Percentiles rank a stretch among this genome's conserved stretches.
Evolutionary conservation across 35 echinoderm and acorn worm genomes (phyloP).

Genomic region (Hemicentrotus pulcherrimus): DNA sequence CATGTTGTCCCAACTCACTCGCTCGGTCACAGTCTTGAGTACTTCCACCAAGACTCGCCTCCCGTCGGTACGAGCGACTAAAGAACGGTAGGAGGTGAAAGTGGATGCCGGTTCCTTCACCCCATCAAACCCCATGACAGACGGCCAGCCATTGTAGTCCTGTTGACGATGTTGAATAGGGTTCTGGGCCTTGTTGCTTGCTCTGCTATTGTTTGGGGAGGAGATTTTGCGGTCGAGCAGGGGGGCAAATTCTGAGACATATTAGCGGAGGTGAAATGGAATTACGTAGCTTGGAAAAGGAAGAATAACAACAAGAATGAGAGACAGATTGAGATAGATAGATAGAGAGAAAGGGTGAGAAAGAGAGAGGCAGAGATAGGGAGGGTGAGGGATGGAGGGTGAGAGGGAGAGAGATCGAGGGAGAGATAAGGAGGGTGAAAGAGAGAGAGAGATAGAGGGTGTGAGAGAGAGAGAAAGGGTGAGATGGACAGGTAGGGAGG

Average conservation of each 20-base stretch:
- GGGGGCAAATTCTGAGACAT: background rate
- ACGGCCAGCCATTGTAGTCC: background rate
- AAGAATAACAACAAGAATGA: background rate
- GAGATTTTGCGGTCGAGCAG: background rate
- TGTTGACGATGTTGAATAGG: background rate
- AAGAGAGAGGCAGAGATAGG: no score
- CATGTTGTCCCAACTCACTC: background rate
- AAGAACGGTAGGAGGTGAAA: background rate
- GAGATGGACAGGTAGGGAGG: background rate
- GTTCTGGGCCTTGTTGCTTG: background rate
- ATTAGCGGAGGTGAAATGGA: background rate
- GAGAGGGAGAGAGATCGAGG: no score
- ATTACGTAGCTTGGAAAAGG: background rate
- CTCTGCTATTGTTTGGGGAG: constrained; percentile 1
- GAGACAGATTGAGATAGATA: background rate
- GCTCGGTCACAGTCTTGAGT: background rate
- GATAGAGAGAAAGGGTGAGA: background rate
- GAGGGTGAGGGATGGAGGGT: no score
- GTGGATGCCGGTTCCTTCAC: background rate
- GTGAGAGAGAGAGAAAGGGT: background rate
- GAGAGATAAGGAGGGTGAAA: no score
- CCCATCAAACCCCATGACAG: constrained; percentile 7
- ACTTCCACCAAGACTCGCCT: background rate
- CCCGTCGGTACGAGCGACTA: background rate
- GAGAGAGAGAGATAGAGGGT: no score